Conservation (phyloP, 2,888 invertebrate genomes). For the Drosophila picticornis region DNA sequence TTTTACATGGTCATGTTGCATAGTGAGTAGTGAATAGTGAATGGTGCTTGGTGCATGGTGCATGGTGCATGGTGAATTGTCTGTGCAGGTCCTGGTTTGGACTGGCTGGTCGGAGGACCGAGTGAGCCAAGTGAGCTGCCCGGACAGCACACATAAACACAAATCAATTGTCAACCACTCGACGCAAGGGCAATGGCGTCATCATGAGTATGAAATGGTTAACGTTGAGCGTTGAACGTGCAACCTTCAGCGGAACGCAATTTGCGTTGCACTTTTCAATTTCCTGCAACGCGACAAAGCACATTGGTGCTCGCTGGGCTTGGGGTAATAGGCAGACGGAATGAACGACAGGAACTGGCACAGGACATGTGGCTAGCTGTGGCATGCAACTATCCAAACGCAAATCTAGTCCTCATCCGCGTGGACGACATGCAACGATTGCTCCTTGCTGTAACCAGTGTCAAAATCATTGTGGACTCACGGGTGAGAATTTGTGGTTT, state of each 20-base stretch:
- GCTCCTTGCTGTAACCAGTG: constrained; percentile 67
- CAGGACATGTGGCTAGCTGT: constrained; percentile 54
- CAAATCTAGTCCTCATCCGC: constrained; percentile 70
- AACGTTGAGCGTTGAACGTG: constrained; percentile 21
- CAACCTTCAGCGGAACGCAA: constrained; percentile 70
- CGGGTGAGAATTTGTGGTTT: constrained; percentile 81
- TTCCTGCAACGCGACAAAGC: constrained; percentile 63
- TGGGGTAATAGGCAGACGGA: constrained; percentile 20
- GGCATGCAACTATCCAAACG: constrained; percentile 76
- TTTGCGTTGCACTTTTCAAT: constrained; percentile 79
- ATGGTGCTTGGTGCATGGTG: constrained; percentile 4
- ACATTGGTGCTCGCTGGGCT: constrained; percentile 25
- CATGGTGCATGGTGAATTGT: constrained; percentile 14
- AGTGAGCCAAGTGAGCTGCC: constrained; percentile 30
- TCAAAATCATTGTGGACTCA: constrained; percentile 81
- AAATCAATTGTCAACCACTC: constrained; percentile 80
- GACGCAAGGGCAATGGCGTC: constrained; percentile 45
- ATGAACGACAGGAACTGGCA: constrained; percentile 32
- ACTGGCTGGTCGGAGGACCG: background rate
- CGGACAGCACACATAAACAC: constrained; percentile 70
- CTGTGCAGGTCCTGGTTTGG: constrained; percentile 11
- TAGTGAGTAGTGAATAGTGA: background rate
- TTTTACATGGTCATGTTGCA: constrained; percentile 56
- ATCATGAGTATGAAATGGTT: constrained; percentile 27
- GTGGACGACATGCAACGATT: constrained; percentile 8